Base-by-base conservation (phyloP, 2,797 vertebrate species). In the Falco berigora region DNA sequence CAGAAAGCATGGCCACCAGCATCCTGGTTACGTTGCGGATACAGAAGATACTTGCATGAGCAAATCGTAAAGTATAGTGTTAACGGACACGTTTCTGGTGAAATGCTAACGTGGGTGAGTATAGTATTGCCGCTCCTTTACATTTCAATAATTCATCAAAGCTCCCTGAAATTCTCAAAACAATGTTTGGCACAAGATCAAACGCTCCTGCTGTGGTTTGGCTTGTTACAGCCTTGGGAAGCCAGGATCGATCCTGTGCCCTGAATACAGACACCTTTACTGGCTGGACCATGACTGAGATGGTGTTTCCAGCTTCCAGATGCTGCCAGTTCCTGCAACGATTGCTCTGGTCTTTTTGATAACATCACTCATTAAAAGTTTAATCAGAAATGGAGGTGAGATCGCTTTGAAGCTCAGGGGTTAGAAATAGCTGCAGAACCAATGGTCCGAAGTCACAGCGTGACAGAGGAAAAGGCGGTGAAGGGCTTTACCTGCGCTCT, bases 371-470 rank as follows among this genome's bases (percentile, higher is more conserved):
- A 5, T 40, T 75, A 12, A 27, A 84, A 22, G 8, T 56, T 50
- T 24, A 44, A 27, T 81, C 36, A 56, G 58, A 86, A 95, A 32
- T 5, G 0, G 42, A 88, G 19, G 13, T 47, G 30, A 56, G 50
- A 14, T 67, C 24, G 16, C 53, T 74, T 53, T 66, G 44, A 56
- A 78, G 40, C 56, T 88, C 19, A 34, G 47, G 30, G 8, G 4
- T 77, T 90, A 81, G 49, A 68, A 82, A 47, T 24, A 71, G 61
- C 52, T 63, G 40, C 49, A 44, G 59, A 66, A 52, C 53, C 83
- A 73, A 27, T 42, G n/a, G 30, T 28, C 28, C 15, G 42, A 86
- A 77, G 69, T 47, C 5, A 3, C 1, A 2, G n/a, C 2, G 0
- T 24, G 34, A 76, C 2, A 4, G 69, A 55, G 42, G 9, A 23